These are phyloP conservation scores for Melanotaenia boesemani DNA, from an alignment of 2,797 vertebrate genomes.

Conservation along the genomic window DNA sequence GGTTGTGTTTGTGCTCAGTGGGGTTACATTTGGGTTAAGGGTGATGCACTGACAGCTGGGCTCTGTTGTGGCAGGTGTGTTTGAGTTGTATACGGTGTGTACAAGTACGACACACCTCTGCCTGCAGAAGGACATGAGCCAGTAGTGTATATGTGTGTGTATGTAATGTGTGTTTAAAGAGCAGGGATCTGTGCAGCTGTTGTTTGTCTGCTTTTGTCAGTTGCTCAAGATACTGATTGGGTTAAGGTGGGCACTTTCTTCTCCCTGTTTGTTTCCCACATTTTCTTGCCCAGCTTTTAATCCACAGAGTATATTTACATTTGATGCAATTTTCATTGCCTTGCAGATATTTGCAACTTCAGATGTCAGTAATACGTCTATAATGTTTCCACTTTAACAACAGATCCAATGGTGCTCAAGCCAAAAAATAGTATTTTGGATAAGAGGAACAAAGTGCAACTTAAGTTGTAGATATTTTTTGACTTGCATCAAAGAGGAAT, in stretches of 20 bases:
- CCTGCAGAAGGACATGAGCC: conserved; percentile 47
- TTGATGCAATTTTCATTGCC: conserved; percentile 14
- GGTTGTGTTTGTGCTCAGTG: conserved; percentile 32
- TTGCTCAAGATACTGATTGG: conserved; percentile 20
- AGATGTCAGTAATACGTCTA: conserved; percentile 4
- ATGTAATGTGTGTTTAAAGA: conserved; percentile 30
- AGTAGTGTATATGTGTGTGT: conserved; percentile 4
- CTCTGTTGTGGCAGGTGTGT: conserved; percentile 78
- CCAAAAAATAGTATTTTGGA: not conserved
- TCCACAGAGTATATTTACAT: conserved; percentile 8
- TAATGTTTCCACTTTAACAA: conserved; percentile 2
- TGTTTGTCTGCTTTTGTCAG: conserved; percentile 63
- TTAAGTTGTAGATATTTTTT: not conserved
- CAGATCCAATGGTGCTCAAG: not conserved
- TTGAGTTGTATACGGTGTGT: conserved; percentile 51
- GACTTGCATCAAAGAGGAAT: not conserved
- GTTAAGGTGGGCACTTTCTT: conserved; percentile 24
- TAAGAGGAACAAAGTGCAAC: not conserved
- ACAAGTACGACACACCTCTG: conserved; percentile 54
- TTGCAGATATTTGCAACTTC: conserved; percentile 19
- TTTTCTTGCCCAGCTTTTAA: conserved; percentile 9
- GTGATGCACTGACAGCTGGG: conserved; percentile 79
- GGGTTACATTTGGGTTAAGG: conserved; percentile 65
- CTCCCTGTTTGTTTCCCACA: not conserved
- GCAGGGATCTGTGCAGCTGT: conserved; percentile 66